phyloP scores from a whole-genome alignment of 2,797 vertebrate species.

The Darevskia mixta region DNA sequence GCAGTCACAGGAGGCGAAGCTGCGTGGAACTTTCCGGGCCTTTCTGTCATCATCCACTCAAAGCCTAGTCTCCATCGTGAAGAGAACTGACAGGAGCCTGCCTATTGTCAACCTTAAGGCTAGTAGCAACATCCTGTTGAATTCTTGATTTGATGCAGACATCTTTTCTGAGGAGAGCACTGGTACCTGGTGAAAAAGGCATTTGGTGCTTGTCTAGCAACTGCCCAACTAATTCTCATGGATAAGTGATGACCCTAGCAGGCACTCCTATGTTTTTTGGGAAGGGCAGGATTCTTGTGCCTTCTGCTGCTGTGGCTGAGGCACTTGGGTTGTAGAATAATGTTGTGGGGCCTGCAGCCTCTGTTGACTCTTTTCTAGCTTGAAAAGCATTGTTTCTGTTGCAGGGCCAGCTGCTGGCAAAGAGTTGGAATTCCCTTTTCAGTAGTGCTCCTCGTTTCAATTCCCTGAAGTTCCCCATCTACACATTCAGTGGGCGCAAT shows the following conservation, averaged over 20 bases:
- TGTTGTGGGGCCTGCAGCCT: neutral
- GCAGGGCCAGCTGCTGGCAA: conserved; percentile 70
- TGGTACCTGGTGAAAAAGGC: neutral
- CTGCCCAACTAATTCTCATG: neutral
- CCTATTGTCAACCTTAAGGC: conserved; percentile 75
- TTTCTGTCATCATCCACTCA: conserved; percentile 67
- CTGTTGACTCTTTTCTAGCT: neutral
- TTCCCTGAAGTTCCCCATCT: conserved; percentile 51
- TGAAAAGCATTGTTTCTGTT: fast-evolving
- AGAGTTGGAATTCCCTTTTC: conserved; percentile 71
- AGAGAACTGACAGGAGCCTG: conserved; percentile 66
- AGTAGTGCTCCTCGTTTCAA: conserved; percentile 15
- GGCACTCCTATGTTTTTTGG: neutral
- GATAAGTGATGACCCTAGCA: neutral
- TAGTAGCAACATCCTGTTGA: conserved; percentile 33
- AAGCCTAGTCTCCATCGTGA: conserved; percentile 67
- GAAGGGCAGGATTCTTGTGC: neutral
- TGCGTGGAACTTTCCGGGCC: conserved; percentile 71
- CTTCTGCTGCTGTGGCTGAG: neutral
- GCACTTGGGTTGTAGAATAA: neutral
- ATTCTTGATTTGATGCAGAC: neutral
- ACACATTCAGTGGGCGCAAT: conserved; percentile 66
- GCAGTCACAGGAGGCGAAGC: conserved; percentile 70
- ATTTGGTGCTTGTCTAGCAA: neutral
- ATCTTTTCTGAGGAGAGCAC: neutral